A percentile compares a stretch with the other conserved stretches of the same genome.
Conservation (phyloP, 2,888 invertebrate genomes). For the Argynnis bischoffii region DNA sequence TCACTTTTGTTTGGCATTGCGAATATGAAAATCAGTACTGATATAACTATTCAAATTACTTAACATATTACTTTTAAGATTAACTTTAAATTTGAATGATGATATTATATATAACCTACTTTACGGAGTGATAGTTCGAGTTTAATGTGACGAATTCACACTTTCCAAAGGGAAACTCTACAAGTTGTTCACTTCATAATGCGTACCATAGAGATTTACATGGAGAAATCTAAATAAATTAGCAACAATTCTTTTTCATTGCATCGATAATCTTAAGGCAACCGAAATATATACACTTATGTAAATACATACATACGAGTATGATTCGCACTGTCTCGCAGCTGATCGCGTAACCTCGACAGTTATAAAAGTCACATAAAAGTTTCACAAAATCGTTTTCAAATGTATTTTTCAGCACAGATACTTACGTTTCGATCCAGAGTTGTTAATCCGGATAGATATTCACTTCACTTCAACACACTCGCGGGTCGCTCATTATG, state of each 20-base stretch:
- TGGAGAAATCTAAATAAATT: neutral
- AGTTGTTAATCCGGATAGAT: conserved; percentile 56
- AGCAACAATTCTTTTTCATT: too few species aligned
- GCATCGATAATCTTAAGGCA: neutral
- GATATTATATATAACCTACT: conserved; percentile 41
- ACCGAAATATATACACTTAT: conserved; percentile 1
- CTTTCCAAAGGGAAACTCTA: conserved; percentile 45
- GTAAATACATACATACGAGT: conserved; percentile 27
- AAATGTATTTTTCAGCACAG: neutral
- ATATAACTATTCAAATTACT: conserved; percentile 18
- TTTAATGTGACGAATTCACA: conserved; percentile 41
- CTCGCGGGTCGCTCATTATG: conserved; percentile 71
- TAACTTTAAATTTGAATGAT: conserved; percentile 15
- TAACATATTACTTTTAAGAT: conserved; percentile 22
- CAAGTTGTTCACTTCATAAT: conserved; percentile 19
- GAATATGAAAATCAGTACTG: conserved; percentile 38
- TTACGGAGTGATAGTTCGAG: conserved; percentile 31
- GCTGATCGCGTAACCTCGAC: conserved; percentile 61
- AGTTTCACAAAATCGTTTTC: conserved; percentile 13
- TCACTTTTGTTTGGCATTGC: conserved; percentile 74
- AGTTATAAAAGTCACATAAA: conserved; percentile 41
- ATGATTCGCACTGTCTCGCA: conserved; percentile 61
- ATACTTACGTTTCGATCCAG: conserved; percentile 35
- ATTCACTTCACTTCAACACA: conserved; percentile 73
- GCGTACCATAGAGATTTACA: neutral